These are phyloP conservation scores for Lytechinus variegatus DNA, from an alignment of 35 echinoderm and acorn worm species.

Conservation along the genomic window DNA sequence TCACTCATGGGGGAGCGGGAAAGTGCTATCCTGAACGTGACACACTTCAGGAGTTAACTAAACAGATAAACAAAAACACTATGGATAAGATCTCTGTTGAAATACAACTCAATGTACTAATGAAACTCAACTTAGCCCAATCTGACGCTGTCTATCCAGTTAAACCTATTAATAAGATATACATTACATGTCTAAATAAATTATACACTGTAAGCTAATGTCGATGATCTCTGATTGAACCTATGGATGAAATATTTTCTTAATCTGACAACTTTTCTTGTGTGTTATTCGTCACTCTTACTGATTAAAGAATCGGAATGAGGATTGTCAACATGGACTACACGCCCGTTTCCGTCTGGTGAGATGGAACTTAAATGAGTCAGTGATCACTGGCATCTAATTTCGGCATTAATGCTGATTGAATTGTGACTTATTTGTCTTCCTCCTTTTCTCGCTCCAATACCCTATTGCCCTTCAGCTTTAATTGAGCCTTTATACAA, in stretches of 20 bases:
- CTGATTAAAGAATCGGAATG: conserved; percentile 20
- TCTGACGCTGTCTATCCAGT: background rate
- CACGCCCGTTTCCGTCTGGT: conserved; percentile 31
- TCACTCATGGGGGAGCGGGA: conserved; percentile 14
- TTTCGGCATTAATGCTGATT: conserved; percentile 28
- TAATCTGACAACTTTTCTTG: background rate
- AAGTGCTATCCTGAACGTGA: conserved; percentile 10
- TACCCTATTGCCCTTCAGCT: conserved; percentile 1
- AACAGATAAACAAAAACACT: conserved; percentile 20
- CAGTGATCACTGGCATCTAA: conserved; percentile 9
- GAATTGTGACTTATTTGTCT: conserved; percentile 27
- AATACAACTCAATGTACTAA: conserved; percentile 9
- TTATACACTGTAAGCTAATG: background rate
- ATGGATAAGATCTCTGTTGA: conserved; percentile 6
- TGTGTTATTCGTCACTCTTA: conserved; percentile 23
- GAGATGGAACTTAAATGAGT: conserved; percentile 8
- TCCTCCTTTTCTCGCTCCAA: conserved; percentile 15
- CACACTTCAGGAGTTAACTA: background rate
- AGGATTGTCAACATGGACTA: conserved; percentile 30
- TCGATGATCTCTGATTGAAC: background rate
- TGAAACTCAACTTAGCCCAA: background rate
- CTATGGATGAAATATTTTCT: background rate
- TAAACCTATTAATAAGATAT: background rate
- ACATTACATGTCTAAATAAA: no score
- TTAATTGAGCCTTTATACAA: background rate